phyloP scores from a whole-genome alignment of 2,113 vertebrate genomes.

The Reinhardtius hippoglossoides region DNA sequence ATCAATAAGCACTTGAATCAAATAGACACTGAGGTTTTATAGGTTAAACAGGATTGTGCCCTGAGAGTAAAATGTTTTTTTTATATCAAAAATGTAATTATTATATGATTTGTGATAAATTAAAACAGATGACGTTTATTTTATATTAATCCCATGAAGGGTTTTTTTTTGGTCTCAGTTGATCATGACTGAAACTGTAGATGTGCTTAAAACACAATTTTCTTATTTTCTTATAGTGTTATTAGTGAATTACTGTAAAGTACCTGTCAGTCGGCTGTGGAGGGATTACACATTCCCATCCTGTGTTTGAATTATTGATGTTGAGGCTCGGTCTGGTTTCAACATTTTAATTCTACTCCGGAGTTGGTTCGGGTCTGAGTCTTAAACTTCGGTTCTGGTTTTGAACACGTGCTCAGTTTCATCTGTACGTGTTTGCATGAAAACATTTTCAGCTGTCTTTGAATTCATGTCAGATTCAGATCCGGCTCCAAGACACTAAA shows the following conservation, averaged over 20 bases:
- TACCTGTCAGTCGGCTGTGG: background rate
- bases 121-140: background rate
- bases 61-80: background rate
- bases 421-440: background rate
- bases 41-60: background rate
- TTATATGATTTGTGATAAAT: background rate
- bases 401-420: background rate
- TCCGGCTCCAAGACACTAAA: background rate
- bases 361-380: no score
- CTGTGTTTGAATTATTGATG: no score
- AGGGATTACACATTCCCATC: no score
- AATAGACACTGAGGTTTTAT: background rate
- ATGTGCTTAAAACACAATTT: background rate
- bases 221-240: background rate
- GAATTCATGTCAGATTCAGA: background rate
- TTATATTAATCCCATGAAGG: background rate
- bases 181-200: background rate
- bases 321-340: no score
- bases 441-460: constrained; percentile 15
- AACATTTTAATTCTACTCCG: no score
- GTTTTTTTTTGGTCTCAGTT: background rate
- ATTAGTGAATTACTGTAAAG: background rate
- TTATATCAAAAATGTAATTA: background rate
- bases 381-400: background rate
- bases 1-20: constrained; percentile 35